phyloP scores from a whole-genome alignment of 2,113 vertebrate species.

The Lophura nycthemera region DNA sequence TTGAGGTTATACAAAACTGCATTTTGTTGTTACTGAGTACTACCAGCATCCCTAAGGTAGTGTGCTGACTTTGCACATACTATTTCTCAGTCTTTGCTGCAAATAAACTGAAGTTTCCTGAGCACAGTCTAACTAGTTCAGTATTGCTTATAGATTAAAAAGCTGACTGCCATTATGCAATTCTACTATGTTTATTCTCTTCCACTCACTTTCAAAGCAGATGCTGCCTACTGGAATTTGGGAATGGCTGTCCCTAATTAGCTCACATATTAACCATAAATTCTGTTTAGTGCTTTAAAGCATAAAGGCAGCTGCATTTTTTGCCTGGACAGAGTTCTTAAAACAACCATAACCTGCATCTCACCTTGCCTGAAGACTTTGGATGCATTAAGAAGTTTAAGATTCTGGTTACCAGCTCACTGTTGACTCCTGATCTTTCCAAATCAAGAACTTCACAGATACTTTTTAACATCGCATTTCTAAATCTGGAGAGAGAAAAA shows the following conservation, averaged over 20 bases:
- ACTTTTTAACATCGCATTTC: constrained; percentile 86
- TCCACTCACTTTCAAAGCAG: neutral
- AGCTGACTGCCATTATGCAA: neutral
- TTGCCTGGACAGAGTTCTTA: neutral
- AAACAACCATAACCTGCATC: neutral
- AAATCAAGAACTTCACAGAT: constrained; percentile 93
- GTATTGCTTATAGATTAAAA: neutral
- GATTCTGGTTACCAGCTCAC: constrained; percentile 90
- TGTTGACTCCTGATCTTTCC: constrained; percentile 92
- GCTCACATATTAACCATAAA: neutral
- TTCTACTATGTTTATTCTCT: neutral
- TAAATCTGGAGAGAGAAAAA: constrained; percentile 65
- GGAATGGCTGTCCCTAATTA: neutral
- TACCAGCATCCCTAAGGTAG: neutral
- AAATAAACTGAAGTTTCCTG: neutral
- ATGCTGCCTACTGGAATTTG: neutral
- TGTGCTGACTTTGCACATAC: neutral
- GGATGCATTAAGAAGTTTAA: constrained; percentile 90
- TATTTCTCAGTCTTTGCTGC: neutral
- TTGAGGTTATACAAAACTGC: neutral
- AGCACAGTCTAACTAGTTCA: neutral
- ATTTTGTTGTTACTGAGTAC: neutral
- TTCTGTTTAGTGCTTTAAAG: neutral
- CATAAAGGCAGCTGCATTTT: neutral
- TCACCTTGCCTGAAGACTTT: constrained; percentile 93